Conservation (phyloP, 1,140 invertebrate genomes). For the Pseudoatta argentina region DNA sequence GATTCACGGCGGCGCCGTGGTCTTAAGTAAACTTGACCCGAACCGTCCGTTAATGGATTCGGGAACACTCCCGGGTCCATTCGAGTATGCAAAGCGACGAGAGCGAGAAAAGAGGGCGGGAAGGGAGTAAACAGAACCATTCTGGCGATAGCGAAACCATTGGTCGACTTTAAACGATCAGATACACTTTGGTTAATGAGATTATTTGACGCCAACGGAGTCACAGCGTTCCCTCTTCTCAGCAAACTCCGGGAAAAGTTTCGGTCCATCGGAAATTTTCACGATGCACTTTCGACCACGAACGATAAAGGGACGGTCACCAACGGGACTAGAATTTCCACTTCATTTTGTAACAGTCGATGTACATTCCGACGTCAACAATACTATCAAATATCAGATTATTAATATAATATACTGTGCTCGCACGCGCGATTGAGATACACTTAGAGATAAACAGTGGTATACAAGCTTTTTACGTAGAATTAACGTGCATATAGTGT, state of each 20-base stretch:
- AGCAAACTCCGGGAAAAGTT: constrained; percentile 22
- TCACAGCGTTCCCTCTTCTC: background rate
- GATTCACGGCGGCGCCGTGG: constrained; percentile 47
- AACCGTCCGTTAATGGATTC: constrained; percentile 76
- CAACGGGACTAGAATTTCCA: background rate
- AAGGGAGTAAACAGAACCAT: constrained; percentile 74
- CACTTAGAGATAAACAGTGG: too few species aligned
- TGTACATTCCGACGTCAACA: background rate
- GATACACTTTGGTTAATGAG: constrained; percentile 79
- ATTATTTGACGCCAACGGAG: constrained; percentile 66
- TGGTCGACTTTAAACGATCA: constrained; percentile 76
- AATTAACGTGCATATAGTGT: too few species aligned
- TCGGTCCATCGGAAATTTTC: constrained; percentile 25
- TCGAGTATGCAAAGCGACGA: constrained; percentile 74
- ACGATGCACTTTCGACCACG: background rate
- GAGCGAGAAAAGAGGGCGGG: background rate
- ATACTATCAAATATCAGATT: background rate
- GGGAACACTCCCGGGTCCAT: constrained; percentile 71
- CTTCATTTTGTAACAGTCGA: background rate
- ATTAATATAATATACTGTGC: constrained; percentile 12
- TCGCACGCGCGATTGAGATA: too few species aligned
- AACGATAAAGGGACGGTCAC: background rate
- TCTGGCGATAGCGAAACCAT: constrained; percentile 61
- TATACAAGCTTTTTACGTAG: too few species aligned
- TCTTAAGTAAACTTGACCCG: constrained; percentile 75